Conservation (phyloP, 2,888 invertebrate species). For the Junonia oenone region DNA sequence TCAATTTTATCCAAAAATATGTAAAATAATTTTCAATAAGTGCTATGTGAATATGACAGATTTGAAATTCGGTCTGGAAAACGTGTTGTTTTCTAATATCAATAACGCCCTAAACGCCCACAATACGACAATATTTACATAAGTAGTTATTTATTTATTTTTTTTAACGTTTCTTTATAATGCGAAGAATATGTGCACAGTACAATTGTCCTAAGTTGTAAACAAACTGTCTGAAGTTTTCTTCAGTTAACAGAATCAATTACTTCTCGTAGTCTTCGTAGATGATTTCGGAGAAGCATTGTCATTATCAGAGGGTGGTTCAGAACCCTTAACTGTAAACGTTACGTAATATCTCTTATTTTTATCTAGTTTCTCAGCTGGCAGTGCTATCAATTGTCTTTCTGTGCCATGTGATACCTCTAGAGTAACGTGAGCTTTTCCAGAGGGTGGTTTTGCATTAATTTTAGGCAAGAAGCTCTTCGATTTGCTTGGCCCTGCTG, state of each 20-base stretch:
- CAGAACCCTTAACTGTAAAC: constrained; percentile 91
- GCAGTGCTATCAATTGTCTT: constrained; percentile 91
- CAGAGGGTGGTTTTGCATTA: constrained; percentile 61
- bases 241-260: constrained; percentile 32
- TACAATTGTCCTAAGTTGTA: too few species aligned
- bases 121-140: too few species aligned
- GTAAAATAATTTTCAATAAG: too few species aligned
- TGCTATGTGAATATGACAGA: too few species aligned
- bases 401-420: constrained; percentile 92
- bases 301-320: constrained; percentile 77
- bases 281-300: constrained; percentile 62
- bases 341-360: constrained; percentile 95
- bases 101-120: too few species aligned
- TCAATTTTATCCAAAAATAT: too few species aligned
- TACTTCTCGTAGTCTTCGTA: constrained; percentile 59
- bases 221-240: background rate
- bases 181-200: too few species aligned
- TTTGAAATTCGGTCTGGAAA: too few species aligned
- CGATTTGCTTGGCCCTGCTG: constrained; percentile 68
- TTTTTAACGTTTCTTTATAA: too few species aligned
- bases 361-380: constrained; percentile 91
- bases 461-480: constrained; percentile 85
- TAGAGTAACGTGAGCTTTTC: constrained; percentile 82
- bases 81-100: too few species aligned
- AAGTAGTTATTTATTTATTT: too few species aligned